These are phyloP conservation scores for Hypomecis atomaria DNA, from an alignment of 2,888 invertebrate genomes.

Conservation along the genomic window DNA sequence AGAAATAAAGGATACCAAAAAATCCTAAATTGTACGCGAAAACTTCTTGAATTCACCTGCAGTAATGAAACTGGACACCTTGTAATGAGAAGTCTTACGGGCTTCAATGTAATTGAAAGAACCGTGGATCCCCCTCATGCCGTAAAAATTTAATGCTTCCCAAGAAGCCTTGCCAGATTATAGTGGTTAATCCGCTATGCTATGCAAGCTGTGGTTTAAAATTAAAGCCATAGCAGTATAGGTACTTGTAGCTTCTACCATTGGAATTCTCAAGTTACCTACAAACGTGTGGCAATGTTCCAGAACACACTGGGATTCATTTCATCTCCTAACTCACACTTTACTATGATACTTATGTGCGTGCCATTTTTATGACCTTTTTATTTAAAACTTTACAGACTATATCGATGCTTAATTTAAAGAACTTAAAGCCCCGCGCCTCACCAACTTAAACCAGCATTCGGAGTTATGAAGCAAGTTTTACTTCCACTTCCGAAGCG, in stretches of 20 bases:
- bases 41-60: neutral
- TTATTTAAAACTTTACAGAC: too few relatives aligned
- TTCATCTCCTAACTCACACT: too few relatives aligned
- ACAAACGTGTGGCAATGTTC: too few relatives aligned
- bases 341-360: too few relatives aligned
- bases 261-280: conserved; percentile 9
- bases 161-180: conserved; percentile 71
- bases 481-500: conserved; percentile 50
- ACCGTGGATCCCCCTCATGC: conserved; percentile 48
- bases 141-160: conserved; percentile 66
- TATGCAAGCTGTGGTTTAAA: conserved; percentile 49
- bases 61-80: conserved; percentile 56
- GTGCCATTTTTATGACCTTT: too few relatives aligned
- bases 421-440: neutral
- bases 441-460: conserved; percentile 29
- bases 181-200: conserved; percentile 57
- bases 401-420: too few relatives aligned
- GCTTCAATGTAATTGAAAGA: conserved; percentile 68
- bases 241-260: conserved; percentile 5
- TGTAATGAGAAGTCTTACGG: conserved; percentile 49
- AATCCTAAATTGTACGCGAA: too few relatives aligned
- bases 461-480: conserved; percentile 54
- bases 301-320: too few relatives aligned
- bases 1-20: too few relatives aligned
- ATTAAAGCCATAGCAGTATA: conserved; percentile 47